Evolutionary conservation across 2,113 vertebrate species (phyloP).

Genomic region (Cathartes aura): DNA sequence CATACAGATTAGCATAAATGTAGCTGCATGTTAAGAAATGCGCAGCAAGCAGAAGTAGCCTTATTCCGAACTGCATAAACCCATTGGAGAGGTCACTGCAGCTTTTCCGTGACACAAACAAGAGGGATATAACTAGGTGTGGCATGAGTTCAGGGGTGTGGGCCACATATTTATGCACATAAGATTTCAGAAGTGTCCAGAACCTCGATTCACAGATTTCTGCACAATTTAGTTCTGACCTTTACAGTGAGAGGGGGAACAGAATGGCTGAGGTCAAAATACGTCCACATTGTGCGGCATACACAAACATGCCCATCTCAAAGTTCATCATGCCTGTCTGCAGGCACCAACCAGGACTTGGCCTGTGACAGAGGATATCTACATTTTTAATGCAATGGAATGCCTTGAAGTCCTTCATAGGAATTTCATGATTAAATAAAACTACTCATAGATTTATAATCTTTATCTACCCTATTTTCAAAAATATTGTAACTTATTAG

Average conservation of each 20-base stretch:
- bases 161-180: constrained; percentile 3
- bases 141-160: constrained; percentile 13
- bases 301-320: not conserved
- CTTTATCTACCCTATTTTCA: constrained; percentile 33
- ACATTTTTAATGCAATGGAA: not conserved
- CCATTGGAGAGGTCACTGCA: not conserved
- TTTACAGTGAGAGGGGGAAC: not conserved
- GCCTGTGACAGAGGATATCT: not conserved
- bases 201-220: not conserved
- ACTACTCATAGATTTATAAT: not conserved
- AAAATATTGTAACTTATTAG: constrained; percentile 32
- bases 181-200: not conserved
- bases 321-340: not conserved
- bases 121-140: not conserved
- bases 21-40: not conserved
- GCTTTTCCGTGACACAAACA: not conserved
- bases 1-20: not conserved
- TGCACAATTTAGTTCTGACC: not conserved
- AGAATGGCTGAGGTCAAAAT: not conserved
- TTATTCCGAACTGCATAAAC: not conserved
- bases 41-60: not conserved
- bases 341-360: not conserved
- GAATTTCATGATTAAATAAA: not conserved
- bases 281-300: not conserved
- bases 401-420: constrained; percentile 3